These are phyloP conservation scores for Enteromius mattozi DNA, from an alignment of 2,797 vertebrate genomes.

Conservation along the genomic window DNA sequence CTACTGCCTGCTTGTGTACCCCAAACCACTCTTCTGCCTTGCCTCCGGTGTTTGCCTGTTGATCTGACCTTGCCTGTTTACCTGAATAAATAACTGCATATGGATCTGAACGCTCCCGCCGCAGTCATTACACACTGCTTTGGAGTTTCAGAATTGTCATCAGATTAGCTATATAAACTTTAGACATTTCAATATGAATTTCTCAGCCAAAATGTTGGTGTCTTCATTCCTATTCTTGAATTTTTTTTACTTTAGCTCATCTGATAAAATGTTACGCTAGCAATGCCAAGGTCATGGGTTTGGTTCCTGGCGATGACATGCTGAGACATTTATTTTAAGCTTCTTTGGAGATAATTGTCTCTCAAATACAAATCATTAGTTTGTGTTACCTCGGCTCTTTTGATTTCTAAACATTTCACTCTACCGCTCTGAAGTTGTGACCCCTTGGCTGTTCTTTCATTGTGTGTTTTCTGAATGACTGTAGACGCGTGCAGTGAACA, in stretches of 20 bases:
- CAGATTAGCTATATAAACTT: neutral
- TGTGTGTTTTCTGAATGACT: constrained; percentile 38
- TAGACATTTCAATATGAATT: neutral
- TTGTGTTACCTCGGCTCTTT: neutral
- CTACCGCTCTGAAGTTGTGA: neutral
- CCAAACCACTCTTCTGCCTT: too few species aligned
- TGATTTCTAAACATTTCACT: constrained; percentile 1
- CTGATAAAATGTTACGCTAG: neutral
- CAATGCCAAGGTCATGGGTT: neutral
- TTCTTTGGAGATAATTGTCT: neutral
- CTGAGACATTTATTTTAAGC: neutral
- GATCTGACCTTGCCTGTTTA: too few species aligned
- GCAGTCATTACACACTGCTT: neutral
- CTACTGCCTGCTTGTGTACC: too few species aligned
- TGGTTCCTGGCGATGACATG: neutral
- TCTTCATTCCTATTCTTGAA: neutral
- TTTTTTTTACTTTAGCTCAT: neutral
- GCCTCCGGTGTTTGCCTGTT: too few species aligned
- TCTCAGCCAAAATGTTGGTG: neutral
- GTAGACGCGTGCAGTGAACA: constrained; percentile 28
- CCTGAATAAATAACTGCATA: too few species aligned
- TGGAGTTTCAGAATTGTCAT: neutral
- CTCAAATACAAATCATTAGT: neutral
- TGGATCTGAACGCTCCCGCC: too few species aligned
- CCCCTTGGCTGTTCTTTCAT: constrained; percentile 10